Evolutionary conservation across 1,140 invertebrate genomes (phyloP), one percentile per base, ranked within the genome.

Genomic region (Trichoplusia ni): DNA sequence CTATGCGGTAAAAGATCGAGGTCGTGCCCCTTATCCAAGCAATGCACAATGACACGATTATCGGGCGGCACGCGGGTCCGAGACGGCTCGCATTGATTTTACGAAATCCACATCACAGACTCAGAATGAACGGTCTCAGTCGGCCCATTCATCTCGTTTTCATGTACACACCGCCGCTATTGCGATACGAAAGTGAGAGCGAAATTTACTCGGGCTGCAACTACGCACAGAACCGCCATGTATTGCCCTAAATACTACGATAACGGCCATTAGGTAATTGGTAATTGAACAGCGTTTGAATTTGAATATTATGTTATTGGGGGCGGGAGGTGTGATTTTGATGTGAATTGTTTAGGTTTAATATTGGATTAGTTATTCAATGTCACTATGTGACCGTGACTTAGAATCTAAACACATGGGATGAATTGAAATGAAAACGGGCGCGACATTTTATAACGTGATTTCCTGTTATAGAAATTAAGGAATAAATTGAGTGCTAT

Each of bases 141-240:
- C 83, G 79, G 75, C 73, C 84, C 86, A 90, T 90, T 90, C 88
- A 90, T 89, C 86, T 89, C 84, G 86, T 89, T 89, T 88, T 86
- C 84, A 86, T 86, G 83, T 88, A 90, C 86, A 84, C 79, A 81
- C 74, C 75, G 71, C 71, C 73, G 81, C 82, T 90, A 83, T 87
- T 87, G 82, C 82, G 76, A 85, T 86, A 79, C 84, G 88, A 90
- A 90, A 89, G 88, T 84, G 86, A 90, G 84, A 89, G 84, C 83
- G 82, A 82, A 87, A 86, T 89, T 86, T 81, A 82, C 83, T 85
- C 78, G 75, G 79, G 73, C 77, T 82, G 79, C 82, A 60, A 85
- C 75, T 89, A 86, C 81, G 81, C 87, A 84, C 71, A 71, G 64
- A 59, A 75, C 72, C 70, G 71, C 81, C 75, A 82, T 79, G 82